Conservation (phyloP, 2,113 vertebrate genomes). For the Tychaedon coryphoeus region DNA sequence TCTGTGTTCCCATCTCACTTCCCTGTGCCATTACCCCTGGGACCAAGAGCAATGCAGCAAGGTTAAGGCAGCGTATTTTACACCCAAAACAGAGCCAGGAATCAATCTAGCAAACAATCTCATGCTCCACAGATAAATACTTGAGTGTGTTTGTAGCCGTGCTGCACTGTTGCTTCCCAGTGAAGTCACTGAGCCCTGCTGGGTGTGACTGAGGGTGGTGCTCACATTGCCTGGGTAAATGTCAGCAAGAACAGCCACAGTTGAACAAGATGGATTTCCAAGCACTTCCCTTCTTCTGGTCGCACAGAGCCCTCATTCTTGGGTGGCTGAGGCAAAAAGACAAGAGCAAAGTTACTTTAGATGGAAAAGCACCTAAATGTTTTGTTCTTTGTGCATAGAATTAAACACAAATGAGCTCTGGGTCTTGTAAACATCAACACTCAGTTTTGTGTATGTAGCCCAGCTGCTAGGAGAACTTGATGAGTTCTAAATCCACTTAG, state of each 20-base stretch:
- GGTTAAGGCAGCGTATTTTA: not conserved
- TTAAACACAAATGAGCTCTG: not conserved
- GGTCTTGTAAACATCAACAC: not conserved
- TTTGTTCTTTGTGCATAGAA: too few species aligned
- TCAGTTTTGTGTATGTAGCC: not conserved
- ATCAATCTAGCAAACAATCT: not conserved
- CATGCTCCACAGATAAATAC: not conserved
- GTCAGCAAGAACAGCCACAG: constrained; percentile 29
- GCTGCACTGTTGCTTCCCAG: not conserved
- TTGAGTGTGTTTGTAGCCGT: not conserved
- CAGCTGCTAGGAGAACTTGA: not conserved
- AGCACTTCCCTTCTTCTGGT: constrained; percentile 5
- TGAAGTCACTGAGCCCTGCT: constrained; percentile 38
- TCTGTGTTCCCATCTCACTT: not conserved
- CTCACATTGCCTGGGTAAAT: constrained; percentile 43
- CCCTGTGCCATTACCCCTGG: not conserved
- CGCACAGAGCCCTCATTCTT: not conserved
- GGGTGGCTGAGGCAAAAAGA: not conserved
- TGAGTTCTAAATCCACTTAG: not conserved
- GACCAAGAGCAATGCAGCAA: not conserved
- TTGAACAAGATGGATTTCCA: not conserved
- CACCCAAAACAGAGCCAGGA: not conserved
- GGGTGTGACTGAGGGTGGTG: constrained; percentile 55
- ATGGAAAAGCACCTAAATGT: constrained; percentile 12
- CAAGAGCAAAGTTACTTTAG: not conserved